Evolutionary conservation across 2,797 vertebrate genomes (phyloP).

Genomic region (Mustela erminea): DNA sequence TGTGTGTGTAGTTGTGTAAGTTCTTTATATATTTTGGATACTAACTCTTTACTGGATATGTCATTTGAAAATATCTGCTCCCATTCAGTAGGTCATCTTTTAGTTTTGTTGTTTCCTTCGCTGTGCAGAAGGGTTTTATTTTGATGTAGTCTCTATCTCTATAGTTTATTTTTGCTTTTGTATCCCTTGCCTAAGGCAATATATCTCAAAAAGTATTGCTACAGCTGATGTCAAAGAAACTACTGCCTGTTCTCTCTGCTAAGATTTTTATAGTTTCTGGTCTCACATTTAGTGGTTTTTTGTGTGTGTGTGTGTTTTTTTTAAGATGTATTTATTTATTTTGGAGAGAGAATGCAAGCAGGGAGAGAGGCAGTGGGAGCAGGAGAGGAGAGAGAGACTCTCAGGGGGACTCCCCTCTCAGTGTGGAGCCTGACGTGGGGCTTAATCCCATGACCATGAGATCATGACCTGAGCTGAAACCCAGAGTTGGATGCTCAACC

Average conservation of each 20-base stretch:
- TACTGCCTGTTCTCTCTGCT: not conserved
- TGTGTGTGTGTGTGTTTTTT: not conserved
- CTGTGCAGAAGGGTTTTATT: not conserved
- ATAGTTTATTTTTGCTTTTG: too few relatives aligned
- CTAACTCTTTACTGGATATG: not conserved
- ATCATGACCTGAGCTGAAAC: not conserved
- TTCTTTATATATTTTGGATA: not conserved
- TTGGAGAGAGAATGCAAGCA: not conserved
- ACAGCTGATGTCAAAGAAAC: not conserved
- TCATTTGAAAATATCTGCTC: not conserved
- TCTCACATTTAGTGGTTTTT: not conserved
- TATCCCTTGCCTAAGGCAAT: not conserved
- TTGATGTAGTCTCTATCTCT: too few relatives aligned
- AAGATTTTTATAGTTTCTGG: not conserved
- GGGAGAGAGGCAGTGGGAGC: not conserved
- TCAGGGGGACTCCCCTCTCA: not conserved
- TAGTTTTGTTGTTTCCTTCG: not conserved
- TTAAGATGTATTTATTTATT: not conserved
- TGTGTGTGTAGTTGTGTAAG: not conserved
- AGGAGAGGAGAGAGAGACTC: not conserved
- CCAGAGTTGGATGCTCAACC: not conserved
- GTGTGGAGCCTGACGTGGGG: not conserved
- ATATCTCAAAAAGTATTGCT: not conserved
- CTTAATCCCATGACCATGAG: not conserved
- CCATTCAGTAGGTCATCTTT: not conserved